phyloP scores from a whole-genome alignment of 2,113 vertebrate genomes.

The Macrotis lagotis region DNA sequence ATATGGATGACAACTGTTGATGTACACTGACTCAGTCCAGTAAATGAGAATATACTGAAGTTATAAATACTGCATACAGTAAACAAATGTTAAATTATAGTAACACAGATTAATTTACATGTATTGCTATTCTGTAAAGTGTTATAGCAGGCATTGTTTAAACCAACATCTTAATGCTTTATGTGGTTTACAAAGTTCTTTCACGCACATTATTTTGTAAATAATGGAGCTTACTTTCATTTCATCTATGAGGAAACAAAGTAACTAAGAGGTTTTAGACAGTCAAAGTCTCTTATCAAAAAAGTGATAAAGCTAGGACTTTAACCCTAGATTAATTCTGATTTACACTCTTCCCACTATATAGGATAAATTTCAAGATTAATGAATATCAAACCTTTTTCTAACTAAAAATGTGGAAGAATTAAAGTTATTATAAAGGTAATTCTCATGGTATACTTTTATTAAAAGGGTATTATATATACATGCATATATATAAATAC shows the following conservation, averaged over 20 bases:
- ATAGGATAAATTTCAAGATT: neutral
- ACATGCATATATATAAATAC: neutral
- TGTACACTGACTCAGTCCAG: neutral
- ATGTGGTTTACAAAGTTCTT: no score
- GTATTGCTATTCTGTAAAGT: neutral
- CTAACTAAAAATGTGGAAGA: constrained; percentile 16
- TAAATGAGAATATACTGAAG: neutral
- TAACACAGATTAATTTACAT: neutral
- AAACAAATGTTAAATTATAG: neutral
- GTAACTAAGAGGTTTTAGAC: neutral
- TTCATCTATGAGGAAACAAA: neutral
- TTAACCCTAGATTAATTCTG: neutral
- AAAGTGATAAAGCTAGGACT: neutral
- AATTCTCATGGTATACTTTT: neutral
- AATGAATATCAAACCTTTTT: constrained; percentile 2
- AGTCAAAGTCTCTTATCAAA: neutral
- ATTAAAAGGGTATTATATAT: neutral
- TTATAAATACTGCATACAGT: neutral
- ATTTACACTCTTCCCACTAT: neutral
- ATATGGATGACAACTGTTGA: neutral
- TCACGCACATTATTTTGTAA: no score
- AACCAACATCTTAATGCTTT: neutral
- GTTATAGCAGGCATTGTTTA: neutral
- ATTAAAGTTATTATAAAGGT: constrained; percentile 1
- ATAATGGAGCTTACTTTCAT: neutral